A percentile compares a stretch with the other conserved stretches of the same genome.
phyloP scores from a whole-genome alignment of 1,140 invertebrate species.

The Ericerus pela region DNA sequence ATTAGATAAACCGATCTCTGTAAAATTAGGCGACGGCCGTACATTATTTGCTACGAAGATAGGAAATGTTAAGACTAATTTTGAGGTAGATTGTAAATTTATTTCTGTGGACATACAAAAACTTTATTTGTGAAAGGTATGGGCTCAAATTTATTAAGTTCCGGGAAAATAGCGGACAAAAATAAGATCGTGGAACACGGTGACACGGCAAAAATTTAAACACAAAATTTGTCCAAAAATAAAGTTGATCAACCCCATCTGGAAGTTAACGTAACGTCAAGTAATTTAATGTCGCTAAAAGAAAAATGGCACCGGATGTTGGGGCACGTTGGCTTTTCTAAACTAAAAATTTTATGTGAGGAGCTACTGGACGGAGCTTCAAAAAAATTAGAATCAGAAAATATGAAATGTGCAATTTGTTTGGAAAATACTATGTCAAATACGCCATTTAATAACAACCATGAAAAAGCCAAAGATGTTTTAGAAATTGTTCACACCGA shows the following conservation, averaged over 20 bases:
- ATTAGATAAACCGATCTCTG: conserved; percentile 19
- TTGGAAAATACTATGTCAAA: conserved; percentile 18
- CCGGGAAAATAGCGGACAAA: conserved; percentile 17
- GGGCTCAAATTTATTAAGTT: conserved; percentile 18
- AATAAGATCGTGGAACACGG: background rate
- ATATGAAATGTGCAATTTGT: conserved; percentile 20
- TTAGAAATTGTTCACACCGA: conserved; percentile 24
- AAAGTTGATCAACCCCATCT: background rate
- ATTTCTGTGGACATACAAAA: conserved; percentile 19
- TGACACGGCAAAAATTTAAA: background rate
- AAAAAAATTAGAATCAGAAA: background rate
- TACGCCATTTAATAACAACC: conserved; percentile 18
- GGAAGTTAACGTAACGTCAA: background rate
- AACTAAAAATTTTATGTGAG: conserved; percentile 17
- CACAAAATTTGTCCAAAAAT: background rate
- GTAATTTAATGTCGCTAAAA: background rate
- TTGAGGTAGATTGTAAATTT: conserved; percentile 16
- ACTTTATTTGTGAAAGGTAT: conserved; percentile 15
- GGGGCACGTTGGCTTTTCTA: conserved; percentile 21
- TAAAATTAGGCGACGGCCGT: conserved; percentile 19
- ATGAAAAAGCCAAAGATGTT: conserved; percentile 14
- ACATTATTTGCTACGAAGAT: conserved; percentile 14
- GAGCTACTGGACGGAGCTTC: background rate
- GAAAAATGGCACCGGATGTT: conserved; percentile 17
- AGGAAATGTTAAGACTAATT: conserved; percentile 18